These are phyloP conservation scores for Papilio dardanus DNA, from an alignment of 1,140 invertebrate species.

Conservation along the genomic window DNA sequence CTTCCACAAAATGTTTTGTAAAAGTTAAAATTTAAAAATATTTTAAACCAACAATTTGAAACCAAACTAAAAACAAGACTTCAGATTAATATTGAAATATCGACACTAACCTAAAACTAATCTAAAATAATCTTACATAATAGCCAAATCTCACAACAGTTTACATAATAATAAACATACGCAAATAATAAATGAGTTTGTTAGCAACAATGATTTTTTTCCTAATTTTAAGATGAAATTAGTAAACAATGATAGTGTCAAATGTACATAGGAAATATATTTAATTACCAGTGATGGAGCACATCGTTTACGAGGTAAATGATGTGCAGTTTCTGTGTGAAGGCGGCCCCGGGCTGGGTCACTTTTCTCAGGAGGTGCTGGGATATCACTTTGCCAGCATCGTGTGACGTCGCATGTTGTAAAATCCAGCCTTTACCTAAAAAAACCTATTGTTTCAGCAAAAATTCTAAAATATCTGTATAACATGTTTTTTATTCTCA, in stretches of 20 bases:
- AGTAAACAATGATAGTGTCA: neutral
- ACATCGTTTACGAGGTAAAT: constrained; percentile 99
- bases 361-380: constrained; percentile 93
- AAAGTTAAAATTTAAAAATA: constrained; percentile 14
- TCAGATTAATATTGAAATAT: neutral
- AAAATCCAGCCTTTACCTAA: constrained; percentile 96
- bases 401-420: constrained; percentile 88
- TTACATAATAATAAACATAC: constrained; percentile 20
- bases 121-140: neutral
- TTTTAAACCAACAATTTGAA: neutral
- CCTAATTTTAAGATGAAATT: neutral
- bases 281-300: constrained; percentile 96
- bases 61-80: neutral
- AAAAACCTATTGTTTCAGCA: too few species aligned
- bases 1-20: neutral
- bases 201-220: constrained; percentile 28
- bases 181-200: constrained; percentile 17
- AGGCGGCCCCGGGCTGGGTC: constrained; percentile 87
- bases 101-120: neutral
- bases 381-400: constrained; percentile 91
- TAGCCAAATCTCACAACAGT: neutral
- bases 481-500: too few species aligned
- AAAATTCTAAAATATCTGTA: too few species aligned
- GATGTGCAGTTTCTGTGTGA: constrained; percentile 96
- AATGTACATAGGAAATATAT: neutral